Conservation (phyloP, 1,140 invertebrate species). For the Temnothorax curvispinosus region DNA sequence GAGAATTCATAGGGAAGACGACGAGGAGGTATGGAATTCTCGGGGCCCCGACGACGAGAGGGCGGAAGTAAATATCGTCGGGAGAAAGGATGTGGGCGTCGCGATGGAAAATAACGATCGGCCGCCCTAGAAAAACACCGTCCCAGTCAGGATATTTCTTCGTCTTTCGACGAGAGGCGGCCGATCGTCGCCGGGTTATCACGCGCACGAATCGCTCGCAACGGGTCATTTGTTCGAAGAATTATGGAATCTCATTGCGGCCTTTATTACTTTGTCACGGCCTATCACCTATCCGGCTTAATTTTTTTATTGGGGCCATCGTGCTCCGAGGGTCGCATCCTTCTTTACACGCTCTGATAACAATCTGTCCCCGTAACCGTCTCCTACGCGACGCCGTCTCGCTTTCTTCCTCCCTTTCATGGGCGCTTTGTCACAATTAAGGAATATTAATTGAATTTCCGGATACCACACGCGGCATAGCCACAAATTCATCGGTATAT, state of each 20-base stretch:
- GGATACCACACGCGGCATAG: background rate
- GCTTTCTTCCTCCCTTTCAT: conserved; percentile 14
- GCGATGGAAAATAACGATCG: conserved; percentile 72
- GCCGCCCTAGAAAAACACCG: conserved; percentile 64
- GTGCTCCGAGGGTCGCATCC: background rate
- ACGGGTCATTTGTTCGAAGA: conserved; percentile 20
- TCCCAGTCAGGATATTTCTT: conserved; percentile 17
- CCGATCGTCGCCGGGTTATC: conserved; percentile 20
- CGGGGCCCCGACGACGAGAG: conserved; percentile 32
- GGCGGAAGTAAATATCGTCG: conserved; percentile 68
- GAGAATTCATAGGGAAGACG: conserved; percentile 65
- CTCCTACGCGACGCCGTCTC: background rate
- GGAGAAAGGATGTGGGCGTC: conserved; percentile 29
- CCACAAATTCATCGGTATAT: background rate
- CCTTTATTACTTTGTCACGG: conserved; percentile 26
- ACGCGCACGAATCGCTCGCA: background rate
- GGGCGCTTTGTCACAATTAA: conserved; percentile 17
- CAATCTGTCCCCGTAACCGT: background rate
- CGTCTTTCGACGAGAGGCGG: background rate
- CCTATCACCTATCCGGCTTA: background rate
- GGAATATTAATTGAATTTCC: background rate
- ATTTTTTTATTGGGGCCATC: conserved; percentile 26
- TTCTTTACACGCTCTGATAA: conserved; percentile 55
- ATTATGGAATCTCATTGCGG: conserved; percentile 40
- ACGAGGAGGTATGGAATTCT: conserved; percentile 68